Conservation (phyloP, 2,113 vertebrate species). For the Erythrolamprus reginae region DNA sequence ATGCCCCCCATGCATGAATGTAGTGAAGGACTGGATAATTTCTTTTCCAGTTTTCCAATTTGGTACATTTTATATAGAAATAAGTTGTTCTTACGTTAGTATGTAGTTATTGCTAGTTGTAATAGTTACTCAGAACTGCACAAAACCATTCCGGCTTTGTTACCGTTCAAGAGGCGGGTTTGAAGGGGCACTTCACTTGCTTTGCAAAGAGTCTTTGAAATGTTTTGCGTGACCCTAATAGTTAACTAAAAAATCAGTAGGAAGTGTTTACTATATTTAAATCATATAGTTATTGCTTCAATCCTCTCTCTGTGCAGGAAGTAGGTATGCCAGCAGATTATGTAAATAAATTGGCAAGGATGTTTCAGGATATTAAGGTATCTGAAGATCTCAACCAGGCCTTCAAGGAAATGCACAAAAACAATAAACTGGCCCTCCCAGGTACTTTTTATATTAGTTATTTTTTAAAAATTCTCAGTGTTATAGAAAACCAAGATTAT, state of each 20-base stretch:
- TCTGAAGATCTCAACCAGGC: conserved; percentile 98
- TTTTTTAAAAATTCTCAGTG: not conserved
- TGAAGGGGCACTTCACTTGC: not conserved
- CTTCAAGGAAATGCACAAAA: conserved; percentile 99
- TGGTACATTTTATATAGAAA: not conserved
- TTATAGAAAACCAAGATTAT: conserved; percentile 15
- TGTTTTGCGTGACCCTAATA: not conserved
- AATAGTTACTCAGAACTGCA: not conserved
- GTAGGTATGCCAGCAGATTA: conserved; percentile 99
- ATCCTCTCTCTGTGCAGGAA: conserved; percentile 77
- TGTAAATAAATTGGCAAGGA: conserved; percentile 96
- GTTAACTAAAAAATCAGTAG: not conserved
- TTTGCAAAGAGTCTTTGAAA: not conserved
- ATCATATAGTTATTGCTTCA: not conserved
- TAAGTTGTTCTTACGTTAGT: not conserved
- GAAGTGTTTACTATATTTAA: not conserved
- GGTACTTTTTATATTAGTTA: conserved; percentile 67
- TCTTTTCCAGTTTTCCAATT: not conserved
- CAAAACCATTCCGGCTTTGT: not conserved
- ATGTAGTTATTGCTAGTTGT: not conserved
- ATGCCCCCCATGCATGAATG: not conserved
- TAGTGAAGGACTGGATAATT: not conserved
- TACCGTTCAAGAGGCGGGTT: not conserved
- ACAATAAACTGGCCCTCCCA: conserved; percentile 95
- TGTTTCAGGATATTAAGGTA: conserved; percentile 99